Conservation (phyloP, 2,113 vertebrate genomes). For the Platichthys stellatus region DNA sequence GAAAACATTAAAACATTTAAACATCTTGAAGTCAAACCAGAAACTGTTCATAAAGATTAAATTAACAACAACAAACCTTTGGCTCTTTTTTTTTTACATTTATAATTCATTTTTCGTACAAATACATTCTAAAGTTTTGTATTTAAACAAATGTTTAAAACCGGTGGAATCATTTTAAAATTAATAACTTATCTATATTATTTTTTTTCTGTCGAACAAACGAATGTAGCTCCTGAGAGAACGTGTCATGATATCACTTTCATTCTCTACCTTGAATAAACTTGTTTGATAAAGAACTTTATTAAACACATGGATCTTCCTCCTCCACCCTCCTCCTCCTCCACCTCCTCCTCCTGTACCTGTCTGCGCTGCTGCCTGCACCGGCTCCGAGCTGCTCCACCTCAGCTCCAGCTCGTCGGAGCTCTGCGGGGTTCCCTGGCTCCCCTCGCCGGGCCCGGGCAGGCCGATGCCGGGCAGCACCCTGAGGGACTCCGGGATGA, state of each 20-base stretch:
- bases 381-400: constrained; percentile 75
- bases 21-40: not conserved
- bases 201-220: too few relatives aligned
- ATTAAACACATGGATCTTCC: too few relatives aligned
- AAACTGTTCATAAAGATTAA: too few relatives aligned
- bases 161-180: too few relatives aligned
- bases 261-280: too few relatives aligned
- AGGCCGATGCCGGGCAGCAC: constrained; percentile 83
- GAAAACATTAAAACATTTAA: not conserved
- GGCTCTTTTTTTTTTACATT: not conserved
- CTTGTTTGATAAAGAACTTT: not conserved
- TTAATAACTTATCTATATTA: too few relatives aligned
- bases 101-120: not conserved
- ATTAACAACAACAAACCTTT: too few relatives aligned
- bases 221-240: too few relatives aligned
- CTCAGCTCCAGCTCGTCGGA: constrained; percentile 74
- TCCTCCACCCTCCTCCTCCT: too few relatives aligned
- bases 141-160: too few relatives aligned
- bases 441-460: constrained; percentile 54
- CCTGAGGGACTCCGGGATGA: constrained; percentile 91
- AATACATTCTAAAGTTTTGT: too few relatives aligned
- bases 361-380: constrained; percentile 40
- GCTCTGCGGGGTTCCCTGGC: constrained; percentile 52
- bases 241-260: too few relatives aligned
- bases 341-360: constrained; percentile 50